A percentile compares a stretch with the other conserved stretches of the same genome.
These are phyloP conservation scores for Himalopsyche japonica DNA, from an alignment of 2,888 invertebrate genomes.

Conservation along the genomic window DNA sequence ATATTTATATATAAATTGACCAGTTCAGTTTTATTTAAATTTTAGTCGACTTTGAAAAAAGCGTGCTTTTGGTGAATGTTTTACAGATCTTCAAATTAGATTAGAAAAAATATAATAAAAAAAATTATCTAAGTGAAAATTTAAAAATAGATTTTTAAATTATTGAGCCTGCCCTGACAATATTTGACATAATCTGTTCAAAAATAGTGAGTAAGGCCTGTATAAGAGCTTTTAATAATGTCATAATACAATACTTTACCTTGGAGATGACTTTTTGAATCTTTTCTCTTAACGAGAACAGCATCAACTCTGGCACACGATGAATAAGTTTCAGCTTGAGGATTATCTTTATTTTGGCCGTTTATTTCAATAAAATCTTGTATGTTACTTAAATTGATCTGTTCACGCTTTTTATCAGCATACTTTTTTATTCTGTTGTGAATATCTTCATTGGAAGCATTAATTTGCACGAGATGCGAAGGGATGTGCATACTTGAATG, in stretches of 20 bases:
- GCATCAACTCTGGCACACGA: slow-evolving; percentile 80
- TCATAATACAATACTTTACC: slow-evolving; percentile 53
- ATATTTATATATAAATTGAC: too few species aligned
- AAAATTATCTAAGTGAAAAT: too few species aligned
- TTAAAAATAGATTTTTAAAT: too few species aligned
- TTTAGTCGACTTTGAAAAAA: too few species aligned
- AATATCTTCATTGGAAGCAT: slow-evolving; percentile 67
- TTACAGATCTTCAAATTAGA: too few species aligned
- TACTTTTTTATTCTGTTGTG: slow-evolving; percentile 73
- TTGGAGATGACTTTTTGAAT: slow-evolving; percentile 79
- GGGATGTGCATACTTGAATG: slow-evolving; percentile 30
- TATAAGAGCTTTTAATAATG: too few species aligned
- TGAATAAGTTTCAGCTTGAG: slow-evolving; percentile 51
- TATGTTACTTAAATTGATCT: slow-evolving; percentile 73
- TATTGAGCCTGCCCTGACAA: too few species aligned
- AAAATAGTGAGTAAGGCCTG: too few species aligned
- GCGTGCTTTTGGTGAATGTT: too few species aligned
- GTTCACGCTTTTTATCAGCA: slow-evolving; percentile 73
- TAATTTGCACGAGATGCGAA: slow-evolving; percentile 63
- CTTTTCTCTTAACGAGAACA: slow-evolving; percentile 69
- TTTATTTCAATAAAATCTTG: slow-evolving; percentile 68
- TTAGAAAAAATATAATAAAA: too few species aligned
- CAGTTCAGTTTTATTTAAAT: too few species aligned
- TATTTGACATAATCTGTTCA: too few species aligned
- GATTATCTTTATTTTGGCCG: background rate